Evolutionary conservation across 2,888 invertebrate genomes (phyloP).

Genomic region (Amblyteles armatorius): DNA sequence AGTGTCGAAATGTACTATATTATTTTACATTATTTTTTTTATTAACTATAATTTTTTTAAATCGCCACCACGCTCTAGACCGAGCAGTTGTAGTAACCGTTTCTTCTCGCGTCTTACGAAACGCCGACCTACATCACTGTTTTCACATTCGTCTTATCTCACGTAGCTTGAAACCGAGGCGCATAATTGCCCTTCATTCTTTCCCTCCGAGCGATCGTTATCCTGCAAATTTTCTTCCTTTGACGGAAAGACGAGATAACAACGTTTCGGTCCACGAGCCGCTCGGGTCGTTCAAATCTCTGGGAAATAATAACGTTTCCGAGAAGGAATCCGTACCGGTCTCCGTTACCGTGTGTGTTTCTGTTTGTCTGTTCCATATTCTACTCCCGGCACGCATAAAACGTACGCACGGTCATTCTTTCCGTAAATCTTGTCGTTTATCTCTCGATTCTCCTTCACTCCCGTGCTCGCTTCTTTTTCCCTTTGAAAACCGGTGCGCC

Average conservation of each 20-base stretch:
- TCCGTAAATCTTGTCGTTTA: slow-evolving; percentile 10
- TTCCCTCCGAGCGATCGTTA: neutral
- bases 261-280: neutral
- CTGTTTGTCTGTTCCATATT: neutral
- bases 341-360: neutral
- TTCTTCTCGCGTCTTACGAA: neutral
- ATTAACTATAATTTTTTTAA: no score
- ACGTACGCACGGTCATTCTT: neutral
- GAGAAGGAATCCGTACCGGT: neutral
- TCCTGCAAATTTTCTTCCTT: neutral
- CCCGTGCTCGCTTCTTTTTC: neutral
- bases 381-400: neutral
- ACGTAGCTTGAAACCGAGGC: neutral
- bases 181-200: neutral
- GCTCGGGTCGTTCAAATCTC: neutral
- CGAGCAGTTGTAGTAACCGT: neutral
- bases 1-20: no score
- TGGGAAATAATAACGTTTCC: neutral
- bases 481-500: neutral
- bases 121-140: slow-evolving; percentile 30
- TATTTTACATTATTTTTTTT: no score
- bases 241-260: neutral
- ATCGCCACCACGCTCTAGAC: no score
- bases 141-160: neutral
- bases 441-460: neutral